Evolutionary conservation across 1,140 invertebrate genomes (phyloP).

Genomic region (Zaprionus camerounensis): DNA sequence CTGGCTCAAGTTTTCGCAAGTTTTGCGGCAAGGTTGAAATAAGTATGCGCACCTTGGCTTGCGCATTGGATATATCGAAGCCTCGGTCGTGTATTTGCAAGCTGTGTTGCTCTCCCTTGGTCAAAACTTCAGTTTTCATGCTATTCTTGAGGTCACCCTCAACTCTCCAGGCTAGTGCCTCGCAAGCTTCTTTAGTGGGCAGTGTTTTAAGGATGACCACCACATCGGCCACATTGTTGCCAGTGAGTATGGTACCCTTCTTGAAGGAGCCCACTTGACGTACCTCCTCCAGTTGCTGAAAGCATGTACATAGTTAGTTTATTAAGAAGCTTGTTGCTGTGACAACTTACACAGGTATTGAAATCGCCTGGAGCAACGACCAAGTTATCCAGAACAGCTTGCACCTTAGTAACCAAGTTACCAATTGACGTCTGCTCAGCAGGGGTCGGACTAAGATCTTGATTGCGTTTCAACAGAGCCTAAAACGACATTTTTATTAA

Average conservation of each 20-base stretch:
- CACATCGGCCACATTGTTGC: constrained; percentile 97
- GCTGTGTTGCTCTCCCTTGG: constrained; percentile 87
- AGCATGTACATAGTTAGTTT: not conserved
- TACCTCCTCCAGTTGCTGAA: constrained; percentile 97
- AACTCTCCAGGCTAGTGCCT: constrained; percentile 95
- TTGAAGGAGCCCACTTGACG: constrained; percentile 98
- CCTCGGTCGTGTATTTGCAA: constrained; percentile 90
- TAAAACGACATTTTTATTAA: constrained; percentile 73
- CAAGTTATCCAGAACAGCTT: constrained; percentile 95
- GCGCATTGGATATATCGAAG: constrained; percentile 92
- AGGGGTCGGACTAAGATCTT: constrained; percentile 94
- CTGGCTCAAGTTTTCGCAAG: constrained; percentile 95
- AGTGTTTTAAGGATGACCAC: constrained; percentile 99
- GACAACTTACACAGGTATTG: constrained; percentile 95
- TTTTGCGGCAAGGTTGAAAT: constrained; percentile 97
- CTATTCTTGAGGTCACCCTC: constrained; percentile 91
- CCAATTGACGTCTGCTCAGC: constrained; percentile 95
- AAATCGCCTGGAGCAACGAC: constrained; percentile 96
- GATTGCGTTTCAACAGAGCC: constrained; percentile 95
- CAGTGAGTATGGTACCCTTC: constrained; percentile 98
- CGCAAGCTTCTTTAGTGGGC: constrained; percentile 97
- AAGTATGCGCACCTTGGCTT: constrained; percentile 94
- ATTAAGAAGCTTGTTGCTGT: not conserved
- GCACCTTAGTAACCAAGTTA: constrained; percentile 96
- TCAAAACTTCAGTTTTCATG: constrained; percentile 87